A percentile compares a stretch with the other conserved stretches of the same genome.
Conservation (phyloP, 2,888 invertebrate genomes). For the Orchestes rusci region DNA sequence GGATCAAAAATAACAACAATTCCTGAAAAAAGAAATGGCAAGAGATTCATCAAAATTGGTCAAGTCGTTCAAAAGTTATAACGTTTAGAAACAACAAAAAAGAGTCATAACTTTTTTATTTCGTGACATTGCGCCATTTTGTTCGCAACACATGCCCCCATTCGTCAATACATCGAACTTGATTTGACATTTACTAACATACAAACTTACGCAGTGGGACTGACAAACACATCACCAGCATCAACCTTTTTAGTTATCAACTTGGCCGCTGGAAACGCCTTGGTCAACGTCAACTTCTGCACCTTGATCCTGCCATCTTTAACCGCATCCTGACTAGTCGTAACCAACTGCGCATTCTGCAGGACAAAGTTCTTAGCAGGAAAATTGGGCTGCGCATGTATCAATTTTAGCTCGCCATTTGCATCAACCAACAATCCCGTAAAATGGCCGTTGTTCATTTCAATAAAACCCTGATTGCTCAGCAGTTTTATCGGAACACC, state of each 20-base stretch:
- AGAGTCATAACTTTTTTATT: no score
- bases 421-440: constrained; percentile 55
- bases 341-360: constrained; percentile 35
- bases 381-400: constrained; percentile 44
- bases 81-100: no score
- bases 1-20: no score
- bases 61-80: no score
- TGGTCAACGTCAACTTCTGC: constrained; percentile 34
- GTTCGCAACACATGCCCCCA: no score
- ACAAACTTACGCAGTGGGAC: constrained; percentile 52
- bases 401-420: constrained; percentile 55
- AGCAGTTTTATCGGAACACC: constrained; percentile 51
- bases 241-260: constrained; percentile 47
- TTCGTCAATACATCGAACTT: no score
- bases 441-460: constrained; percentile 49
- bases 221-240: constrained; percentile 71
- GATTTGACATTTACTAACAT: not conserved
- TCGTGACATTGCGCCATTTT: no score
- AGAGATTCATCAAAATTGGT: no score
- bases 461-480: constrained; percentile 48
- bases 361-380: constrained; percentile 42
- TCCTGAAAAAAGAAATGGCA: no score
- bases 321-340: constrained; percentile 28
- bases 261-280: constrained; percentile 31
- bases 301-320: constrained; percentile 31